Percentiles rank a stretch among this genome's conserved stretches.
phyloP scores from a whole-genome alignment of 2,113 vertebrate genomes.

The Dasyornis broadbenti region DNA sequence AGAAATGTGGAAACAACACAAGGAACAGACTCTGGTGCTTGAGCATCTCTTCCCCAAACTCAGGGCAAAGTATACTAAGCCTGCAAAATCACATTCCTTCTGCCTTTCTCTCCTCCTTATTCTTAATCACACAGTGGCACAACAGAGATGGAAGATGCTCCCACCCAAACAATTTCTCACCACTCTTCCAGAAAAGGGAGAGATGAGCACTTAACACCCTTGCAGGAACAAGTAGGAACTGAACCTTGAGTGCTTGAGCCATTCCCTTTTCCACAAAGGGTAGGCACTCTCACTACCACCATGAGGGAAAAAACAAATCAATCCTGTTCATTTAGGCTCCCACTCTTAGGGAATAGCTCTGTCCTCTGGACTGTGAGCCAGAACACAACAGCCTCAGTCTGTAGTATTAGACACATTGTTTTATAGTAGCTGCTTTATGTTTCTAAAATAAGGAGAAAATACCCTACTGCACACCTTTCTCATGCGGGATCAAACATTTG shows the following conservation, averaged over 20 bases:
- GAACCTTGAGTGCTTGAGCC: neutral
- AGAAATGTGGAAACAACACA: neutral
- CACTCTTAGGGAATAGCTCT: neutral
- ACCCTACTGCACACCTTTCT: fast-evolving
- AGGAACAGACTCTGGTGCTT: neutral
- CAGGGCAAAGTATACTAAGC: neutral
- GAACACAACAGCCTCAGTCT: neutral
- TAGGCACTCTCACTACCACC: neutral
- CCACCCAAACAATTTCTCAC: neutral
- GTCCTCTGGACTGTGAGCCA: neutral
- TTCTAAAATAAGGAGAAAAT: neutral
- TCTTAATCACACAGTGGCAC: neutral
- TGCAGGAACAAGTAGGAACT: neutral
- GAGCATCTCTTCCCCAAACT: neutral
- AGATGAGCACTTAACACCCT: neutral
- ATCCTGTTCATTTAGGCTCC: neutral
- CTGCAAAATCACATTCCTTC: neutral
- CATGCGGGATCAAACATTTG: neutral
- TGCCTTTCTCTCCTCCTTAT: neutral
- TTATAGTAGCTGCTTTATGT: neutral
- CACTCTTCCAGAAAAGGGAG: neutral
- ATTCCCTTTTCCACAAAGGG: neutral
- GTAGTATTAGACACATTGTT: neutral
- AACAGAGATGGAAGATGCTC: neutral
- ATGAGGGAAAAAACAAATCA: neutral